These are phyloP conservation scores for Atrina japonica DNA, from an alignment of 2,888 invertebrate genomes.

Conservation along the genomic window DNA sequence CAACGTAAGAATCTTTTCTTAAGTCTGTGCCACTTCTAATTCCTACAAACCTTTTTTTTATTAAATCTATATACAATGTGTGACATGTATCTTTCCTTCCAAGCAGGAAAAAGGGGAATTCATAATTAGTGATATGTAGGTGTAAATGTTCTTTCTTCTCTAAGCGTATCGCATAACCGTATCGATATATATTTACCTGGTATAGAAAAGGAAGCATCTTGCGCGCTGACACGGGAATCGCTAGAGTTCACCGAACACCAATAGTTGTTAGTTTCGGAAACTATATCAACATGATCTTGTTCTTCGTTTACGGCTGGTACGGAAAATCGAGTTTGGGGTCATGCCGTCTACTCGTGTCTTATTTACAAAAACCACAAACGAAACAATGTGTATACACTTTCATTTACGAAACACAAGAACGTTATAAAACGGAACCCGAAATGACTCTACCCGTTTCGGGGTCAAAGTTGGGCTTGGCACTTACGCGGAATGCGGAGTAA, in stretches of 20 bases:
- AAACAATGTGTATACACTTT: neutral
- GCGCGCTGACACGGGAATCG: conserved; percentile 22
- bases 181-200: too few species aligned
- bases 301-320: conserved; percentile 7
- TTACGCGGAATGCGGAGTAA: neutral
- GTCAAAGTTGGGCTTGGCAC: neutral
- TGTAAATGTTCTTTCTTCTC: too few species aligned
- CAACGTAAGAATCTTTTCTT: neutral
- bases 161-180: too few species aligned
- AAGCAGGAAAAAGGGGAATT: too few species aligned
- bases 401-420: neutral
- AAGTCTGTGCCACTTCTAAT: too few species aligned
- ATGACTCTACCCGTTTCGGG: neutral
- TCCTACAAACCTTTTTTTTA: too few species aligned
- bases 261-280: too few species aligned
- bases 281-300: neutral
- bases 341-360: neutral
- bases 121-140: too few species aligned
- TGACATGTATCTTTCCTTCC: too few species aligned
- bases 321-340: neutral
- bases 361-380: neutral
- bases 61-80: too few species aligned
- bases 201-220: neutral
- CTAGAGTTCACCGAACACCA: conserved; percentile 5
- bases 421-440: neutral